These are phyloP conservation scores for Steatornis caripensis DNA, from an alignment of 2,113 vertebrate genomes.

Conservation along the genomic window DNA sequence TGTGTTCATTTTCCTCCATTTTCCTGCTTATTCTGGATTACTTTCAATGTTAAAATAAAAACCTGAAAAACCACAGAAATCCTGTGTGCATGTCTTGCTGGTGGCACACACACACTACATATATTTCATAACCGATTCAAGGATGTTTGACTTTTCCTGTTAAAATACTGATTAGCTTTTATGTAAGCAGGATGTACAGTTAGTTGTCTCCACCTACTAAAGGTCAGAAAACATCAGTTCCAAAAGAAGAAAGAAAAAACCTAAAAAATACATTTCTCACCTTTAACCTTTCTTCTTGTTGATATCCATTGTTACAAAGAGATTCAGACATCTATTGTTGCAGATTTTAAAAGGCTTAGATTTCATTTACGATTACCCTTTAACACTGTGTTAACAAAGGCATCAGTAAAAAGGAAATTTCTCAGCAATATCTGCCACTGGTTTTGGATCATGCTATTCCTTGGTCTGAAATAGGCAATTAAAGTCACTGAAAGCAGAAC, in stretches of 20 bases:
- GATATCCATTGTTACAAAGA: neutral
- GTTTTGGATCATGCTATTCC: neutral
- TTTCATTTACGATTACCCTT: neutral
- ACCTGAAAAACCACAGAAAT: neutral
- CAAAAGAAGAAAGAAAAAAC: neutral
- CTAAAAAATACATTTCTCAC: neutral
- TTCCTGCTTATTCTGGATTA: neutral
- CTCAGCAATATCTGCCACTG: neutral
- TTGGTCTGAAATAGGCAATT: neutral
- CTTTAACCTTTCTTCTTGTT: neutral
- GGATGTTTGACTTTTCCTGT: neutral
- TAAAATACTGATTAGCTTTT: conserved; percentile 5
- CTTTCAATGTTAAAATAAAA: neutral
- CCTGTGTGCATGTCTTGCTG: neutral
- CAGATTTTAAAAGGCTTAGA: neutral
- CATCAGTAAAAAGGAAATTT: neutral
- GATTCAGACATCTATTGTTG: neutral
- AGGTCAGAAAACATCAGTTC: neutral
- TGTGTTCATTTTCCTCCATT: neutral
- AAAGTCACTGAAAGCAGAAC: neutral
- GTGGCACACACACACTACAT: neutral
- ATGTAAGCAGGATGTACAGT: neutral
- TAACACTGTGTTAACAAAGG: neutral
- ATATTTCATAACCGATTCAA: neutral
- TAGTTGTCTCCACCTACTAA: neutral